Base-by-base conservation (phyloP, 2,797 vertebrate genomes). In the Perodicticus potto region DNA sequence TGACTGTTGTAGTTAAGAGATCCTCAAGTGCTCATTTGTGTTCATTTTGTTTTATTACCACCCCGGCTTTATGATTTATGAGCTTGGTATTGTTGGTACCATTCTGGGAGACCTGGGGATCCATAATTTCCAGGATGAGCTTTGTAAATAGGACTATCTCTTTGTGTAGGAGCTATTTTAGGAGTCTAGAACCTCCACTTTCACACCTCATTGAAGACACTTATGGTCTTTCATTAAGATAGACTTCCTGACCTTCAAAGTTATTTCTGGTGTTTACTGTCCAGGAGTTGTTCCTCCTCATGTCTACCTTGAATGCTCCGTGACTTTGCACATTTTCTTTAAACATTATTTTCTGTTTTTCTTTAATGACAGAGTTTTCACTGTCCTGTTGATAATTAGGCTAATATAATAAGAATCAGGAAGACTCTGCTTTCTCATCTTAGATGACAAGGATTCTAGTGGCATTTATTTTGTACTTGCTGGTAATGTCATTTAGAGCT, bases 21-120 rank as follows among this genome's bases (percentile, higher is more conserved):
- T 77, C 67, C 45, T 49, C 89, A 53, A 20, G 32, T 91, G n/a
- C 57, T 94, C 45, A 29, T 94, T 90, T 88, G 78, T 53, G 49
- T 86, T 72, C 37, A 53, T 92, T 37, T 57, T 77, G 7, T 86
- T 74, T 40, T 20, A 59, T 72, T 83, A 27, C 53, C 22, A 45
- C 16, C 17, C 74, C 57, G 43, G 70, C 23, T 57, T 82, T 74
- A 25, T 74, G 78, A 90, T 57, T 82, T 74, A 29, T 74, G 78
- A 92, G 34, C 45, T 85, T 65, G 84, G 29, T 53, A 34, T 32
- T 69, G 55, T 82, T 73, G 20, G 16, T 82, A 6, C 19, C 40
- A 27, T 80, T 34, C 12, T 87, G 14, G 25, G 59, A 88, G 96
- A 69, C 23, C 25, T 34, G 32, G 78, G 34, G 16, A 67, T 61